Conservation (phyloP, 2,113 vertebrate genomes). For the Oenanthe melanoleuca region DNA sequence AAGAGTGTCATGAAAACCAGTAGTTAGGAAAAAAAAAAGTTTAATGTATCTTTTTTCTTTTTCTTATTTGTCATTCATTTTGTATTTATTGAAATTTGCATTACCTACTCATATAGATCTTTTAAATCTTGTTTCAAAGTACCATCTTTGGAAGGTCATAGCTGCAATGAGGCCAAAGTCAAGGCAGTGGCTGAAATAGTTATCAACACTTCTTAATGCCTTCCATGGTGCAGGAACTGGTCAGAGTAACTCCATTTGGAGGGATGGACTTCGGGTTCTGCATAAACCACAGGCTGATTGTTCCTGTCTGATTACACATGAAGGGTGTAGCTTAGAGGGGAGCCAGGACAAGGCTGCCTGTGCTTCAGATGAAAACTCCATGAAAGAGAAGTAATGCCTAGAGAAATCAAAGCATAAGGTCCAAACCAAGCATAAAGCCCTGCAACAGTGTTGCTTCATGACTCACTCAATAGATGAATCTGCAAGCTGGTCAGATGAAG, state of each 20-base stretch:
- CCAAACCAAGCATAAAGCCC: not conserved
- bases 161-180: not conserved
- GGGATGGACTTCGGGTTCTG: rapidly evolving
- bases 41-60: not conserved
- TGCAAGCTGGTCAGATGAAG: not conserved
- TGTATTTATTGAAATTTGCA: not conserved
- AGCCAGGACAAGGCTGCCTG: not conserved
- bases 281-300: not conserved
- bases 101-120: not conserved
- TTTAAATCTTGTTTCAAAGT: not conserved
- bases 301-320: not conserved
- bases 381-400: not conserved
- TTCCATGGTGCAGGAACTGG: not conserved
- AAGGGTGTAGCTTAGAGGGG: not conserved
- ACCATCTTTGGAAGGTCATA: not conserved
- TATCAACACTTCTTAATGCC: not conserved
- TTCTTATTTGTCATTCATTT: not conserved
- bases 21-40: not conserved
- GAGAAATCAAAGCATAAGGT: not conserved
- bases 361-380: not conserved
- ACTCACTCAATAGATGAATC: not conserved
- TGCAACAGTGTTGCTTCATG: not conserved
- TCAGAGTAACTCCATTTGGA: not conserved
- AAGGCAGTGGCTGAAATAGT: not conserved
- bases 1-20: not conserved